phyloP scores from a whole-genome alignment of 2,113 vertebrate genomes.

The Crotalus helleri region DNA sequence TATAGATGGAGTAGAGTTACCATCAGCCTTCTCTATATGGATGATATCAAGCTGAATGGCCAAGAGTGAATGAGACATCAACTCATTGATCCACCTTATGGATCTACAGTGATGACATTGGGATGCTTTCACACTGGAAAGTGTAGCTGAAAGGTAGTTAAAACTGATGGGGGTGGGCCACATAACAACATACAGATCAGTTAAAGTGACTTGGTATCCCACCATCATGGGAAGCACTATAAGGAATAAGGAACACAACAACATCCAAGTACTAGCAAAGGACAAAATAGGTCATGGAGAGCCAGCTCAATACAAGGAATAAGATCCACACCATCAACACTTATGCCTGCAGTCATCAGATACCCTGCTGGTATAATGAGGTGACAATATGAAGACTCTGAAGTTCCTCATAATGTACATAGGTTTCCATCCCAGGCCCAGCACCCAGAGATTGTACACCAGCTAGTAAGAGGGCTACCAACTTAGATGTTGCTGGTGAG shows the following conservation, averaged over 20 bases:
- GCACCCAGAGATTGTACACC: neutral
- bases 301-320: neutral
- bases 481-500: neutral
- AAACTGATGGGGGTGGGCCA: neutral
- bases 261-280: neutral
- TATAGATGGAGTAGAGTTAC: neutral
- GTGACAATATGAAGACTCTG: neutral
- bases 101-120: neutral
- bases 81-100: neutral
- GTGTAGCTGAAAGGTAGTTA: neutral
- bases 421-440: neutral
- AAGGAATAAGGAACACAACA: neutral
- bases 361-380: neutral
- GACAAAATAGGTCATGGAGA: neutral
- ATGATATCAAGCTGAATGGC: neutral
- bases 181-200: neutral
- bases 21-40: neutral
- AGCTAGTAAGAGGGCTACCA: neutral
- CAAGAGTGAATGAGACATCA: neutral
- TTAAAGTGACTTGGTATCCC: neutral
- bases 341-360: neutral
- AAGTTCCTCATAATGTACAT: neutral
- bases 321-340: neutral
- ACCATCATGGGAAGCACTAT: neutral
- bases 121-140: neutral